Conservation (phyloP, 2,113 vertebrate genomes). For the Plecturocebus donacophilus region DNA sequence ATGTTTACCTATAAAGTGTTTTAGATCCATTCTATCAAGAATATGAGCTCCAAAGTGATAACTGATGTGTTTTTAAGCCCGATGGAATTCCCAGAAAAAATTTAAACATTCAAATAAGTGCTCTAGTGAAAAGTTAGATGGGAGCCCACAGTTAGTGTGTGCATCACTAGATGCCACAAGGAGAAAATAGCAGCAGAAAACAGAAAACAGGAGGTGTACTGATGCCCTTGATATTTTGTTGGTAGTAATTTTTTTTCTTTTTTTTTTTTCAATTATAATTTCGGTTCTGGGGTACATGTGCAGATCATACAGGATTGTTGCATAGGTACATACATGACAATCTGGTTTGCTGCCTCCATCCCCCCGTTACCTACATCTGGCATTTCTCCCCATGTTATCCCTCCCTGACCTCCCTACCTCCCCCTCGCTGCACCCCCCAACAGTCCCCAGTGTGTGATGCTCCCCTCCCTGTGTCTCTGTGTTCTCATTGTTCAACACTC, state of each 20-base stretch:
- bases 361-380: no score
- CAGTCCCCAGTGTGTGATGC: no score
- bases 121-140: neutral
- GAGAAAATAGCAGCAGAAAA: neutral
- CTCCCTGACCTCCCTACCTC: no score
- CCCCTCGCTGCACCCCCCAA: no score
- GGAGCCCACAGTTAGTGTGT: neutral
- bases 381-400: no score
- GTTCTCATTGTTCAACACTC: no score
- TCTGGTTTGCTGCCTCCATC: no score
- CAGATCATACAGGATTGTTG: no score
- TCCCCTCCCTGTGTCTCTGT: no score
- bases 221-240: neutral
- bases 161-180: neutral
- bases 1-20: conserved; percentile 34
- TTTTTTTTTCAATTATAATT: no score
- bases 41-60: neutral
- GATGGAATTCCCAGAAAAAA: neutral
- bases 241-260: neutral
- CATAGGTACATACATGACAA: no score
- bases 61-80: neutral
- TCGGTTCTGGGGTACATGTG: no score
- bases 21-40: conserved; percentile 8
- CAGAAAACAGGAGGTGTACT: neutral
- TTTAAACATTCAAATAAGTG: neutral